Evolutionary conservation across 2,888 invertebrate genomes (phyloP), one percentile per base, ranked within the genome.

Genomic region (Mythimna ferrago): DNA sequence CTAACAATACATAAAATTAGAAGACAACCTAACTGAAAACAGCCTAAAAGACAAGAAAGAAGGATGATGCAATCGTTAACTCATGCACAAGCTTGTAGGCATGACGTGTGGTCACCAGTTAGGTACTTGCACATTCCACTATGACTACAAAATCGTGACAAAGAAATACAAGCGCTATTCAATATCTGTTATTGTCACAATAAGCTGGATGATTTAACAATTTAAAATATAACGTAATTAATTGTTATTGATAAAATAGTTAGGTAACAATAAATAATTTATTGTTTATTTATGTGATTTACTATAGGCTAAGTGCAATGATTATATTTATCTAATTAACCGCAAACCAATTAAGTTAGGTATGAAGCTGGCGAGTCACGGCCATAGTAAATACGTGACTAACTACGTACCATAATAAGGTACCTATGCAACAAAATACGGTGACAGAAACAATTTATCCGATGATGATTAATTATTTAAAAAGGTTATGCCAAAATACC

Each of bases 311-410:
- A 56, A 6, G 16, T 65, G 51, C 58, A 51, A n/a, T 64, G 41
- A 80, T 38, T 67, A 56, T 61, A 6, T 67, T 77, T 78, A 78
- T 81, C 79, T 78, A 78, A 80, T 73, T 80, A 78, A 80, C 82
- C 82, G 32, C 69, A 78, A 81, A 61, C 69, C 38, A 71, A 62
- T 53, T 32, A 63, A 44, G 65, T 76, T 58, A 66, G 48, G 48
- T 48, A 48, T 65, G 60, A 44, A 78, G 10, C 51, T 35, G 21
- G 53, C 73, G 66, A 80, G 38, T 65, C 48, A 79, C 9, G n/a
- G n/a, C 54, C 53, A 53, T 21, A 53, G 38, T 14, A 64, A 57
- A 60, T 61, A 56, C 10, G 32, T 77, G 67, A 76, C 62, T 60
- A 66, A 77, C 65, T 56, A 6, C 38, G 38, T 9, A 38, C 38